A percentile compares a stretch with the other conserved stretches of the same genome.
Evolutionary conservation across 2,113 vertebrate genomes (phyloP).

Genomic region (Grantiella picta): DNA sequence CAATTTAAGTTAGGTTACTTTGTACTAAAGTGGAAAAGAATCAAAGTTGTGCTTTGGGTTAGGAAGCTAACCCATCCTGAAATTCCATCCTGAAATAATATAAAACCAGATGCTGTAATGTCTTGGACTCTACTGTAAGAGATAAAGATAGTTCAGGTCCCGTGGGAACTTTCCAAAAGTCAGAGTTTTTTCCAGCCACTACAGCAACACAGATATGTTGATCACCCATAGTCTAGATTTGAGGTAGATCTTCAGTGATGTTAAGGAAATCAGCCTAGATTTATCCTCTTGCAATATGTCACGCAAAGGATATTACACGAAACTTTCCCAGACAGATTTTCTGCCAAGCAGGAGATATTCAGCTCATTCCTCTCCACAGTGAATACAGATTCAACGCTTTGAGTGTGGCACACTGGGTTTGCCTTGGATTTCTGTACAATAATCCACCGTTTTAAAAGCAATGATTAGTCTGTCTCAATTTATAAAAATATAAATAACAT

Average conservation of each 20-base stretch:
- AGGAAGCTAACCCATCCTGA: neutral
- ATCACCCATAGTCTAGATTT: neutral
- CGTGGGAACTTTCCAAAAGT: neutral
- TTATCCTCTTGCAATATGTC: neutral
- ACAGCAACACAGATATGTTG: neutral
- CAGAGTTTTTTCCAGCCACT: neutral
- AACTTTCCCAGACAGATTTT: neutral
- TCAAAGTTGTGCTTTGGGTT: neutral
- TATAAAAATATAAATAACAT: neutral
- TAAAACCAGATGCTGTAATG: neutral
- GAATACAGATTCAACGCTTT: neutral
- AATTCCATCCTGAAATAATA: neutral
- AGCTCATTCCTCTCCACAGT: neutral
- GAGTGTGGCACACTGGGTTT: neutral
- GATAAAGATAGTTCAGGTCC: neutral
- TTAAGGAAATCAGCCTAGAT: neutral
- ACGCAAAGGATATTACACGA: neutral
- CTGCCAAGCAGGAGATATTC: neutral
- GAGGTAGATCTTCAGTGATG: neutral
- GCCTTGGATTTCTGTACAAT: neutral
- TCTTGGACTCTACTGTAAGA: neutral
- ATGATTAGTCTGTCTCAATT: neutral
- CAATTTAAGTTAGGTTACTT: neutral
- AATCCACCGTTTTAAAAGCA: neutral
- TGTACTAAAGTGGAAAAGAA: neutral